Evolutionary conservation across 1,140 invertebrate species (phyloP), one percentile per base, ranked within the genome.

Genomic region (Euglossa dilemma): DNA sequence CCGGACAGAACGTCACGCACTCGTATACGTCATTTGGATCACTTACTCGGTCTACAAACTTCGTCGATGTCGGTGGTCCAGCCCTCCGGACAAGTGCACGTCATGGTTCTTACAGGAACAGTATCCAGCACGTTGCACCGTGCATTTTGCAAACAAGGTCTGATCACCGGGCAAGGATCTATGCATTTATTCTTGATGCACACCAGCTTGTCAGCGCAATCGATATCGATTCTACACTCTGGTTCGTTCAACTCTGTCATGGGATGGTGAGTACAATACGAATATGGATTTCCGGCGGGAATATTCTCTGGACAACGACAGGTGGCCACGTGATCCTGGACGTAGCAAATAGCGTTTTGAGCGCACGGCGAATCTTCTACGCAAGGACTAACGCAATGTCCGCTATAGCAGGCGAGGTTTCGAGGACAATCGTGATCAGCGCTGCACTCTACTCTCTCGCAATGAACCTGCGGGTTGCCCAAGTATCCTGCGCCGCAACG

Each of bases 31-130:
- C 9, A 12, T 14, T 14, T 2, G 5, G 23, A n/a, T 43, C 67
- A 14, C 90, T 85, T 85, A 94, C 94, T 94, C 83, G 96, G 95
- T 87, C 96, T 95, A 91, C 98, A 98, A 88, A 97, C 95, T 66
- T 97, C 97, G 84, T 96, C 95, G 76, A 96, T 94, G 89, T 98
- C 96, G 4, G 97, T 97, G 78, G 97, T 96, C 95, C 96, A 98
- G 25, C 97, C 97, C 87, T 97, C 96, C 0, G 97, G 97, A 90
- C 97, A 98, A 72, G 97, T 97, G 90, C 97, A 98, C 57, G 97
- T 96, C 96, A 98, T 97, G 1, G 97, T 98, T 72, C 97, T 93
- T 18, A 98, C 97, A 4, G 97, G 97, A 45, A 97, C 94, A 25
- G 97, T 97, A 90, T 98, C 97, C 6, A 97, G 95, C 9, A 98